Evolutionary conservation across 2,797 vertebrate genomes (phyloP), one percentile per base, ranked within the genome.

Genomic region (Anomalospiza imberbis): DNA sequence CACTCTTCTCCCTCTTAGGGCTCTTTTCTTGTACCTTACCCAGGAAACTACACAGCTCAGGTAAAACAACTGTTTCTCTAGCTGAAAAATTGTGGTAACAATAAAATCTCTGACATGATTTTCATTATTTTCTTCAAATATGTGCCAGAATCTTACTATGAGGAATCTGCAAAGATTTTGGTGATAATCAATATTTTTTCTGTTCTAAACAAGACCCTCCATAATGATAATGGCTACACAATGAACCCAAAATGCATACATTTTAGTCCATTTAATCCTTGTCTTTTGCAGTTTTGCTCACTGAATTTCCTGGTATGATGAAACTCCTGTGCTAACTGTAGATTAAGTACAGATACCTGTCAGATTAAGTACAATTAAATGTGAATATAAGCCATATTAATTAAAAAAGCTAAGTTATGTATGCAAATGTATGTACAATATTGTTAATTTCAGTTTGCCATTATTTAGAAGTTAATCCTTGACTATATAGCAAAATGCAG

Each of bases 391-490:
- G 12, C 7, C 16, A 70, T 65, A 67, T 20, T 91, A 84, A 71
- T 72, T 32, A 5, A 70, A 87, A 74, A 53, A 47, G 3, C 32
- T 45, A 38, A 63, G 28, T 68, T 93, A 45, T 38, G 6, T 51
- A 63, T 51, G 28, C 42, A 95, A 60, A 80, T 6, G 51, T 79
- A 73, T 62, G 51, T 82, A 82, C 38, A 57, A 71, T 78, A 75
- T 44, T 78, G 42, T 72, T 68, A 62, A 51, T 29, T 66, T 88
- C 36, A 57, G 8, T 88, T 94, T 88, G 58, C 3, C 17, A 18
- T 89, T 91, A 79, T 88, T 95, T 94, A 61, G 54, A 60, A 54
- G 19, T 88, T 89, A 63, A 40, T 92, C 22, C 51, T 86, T 80
- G 50, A 80, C 26, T 76, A 17, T 55, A 88, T 83, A 65, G 38